Base-by-base conservation (phyloP, 2,113 vertebrate genomes). In the Acrocephalus arundinaceus region DNA sequence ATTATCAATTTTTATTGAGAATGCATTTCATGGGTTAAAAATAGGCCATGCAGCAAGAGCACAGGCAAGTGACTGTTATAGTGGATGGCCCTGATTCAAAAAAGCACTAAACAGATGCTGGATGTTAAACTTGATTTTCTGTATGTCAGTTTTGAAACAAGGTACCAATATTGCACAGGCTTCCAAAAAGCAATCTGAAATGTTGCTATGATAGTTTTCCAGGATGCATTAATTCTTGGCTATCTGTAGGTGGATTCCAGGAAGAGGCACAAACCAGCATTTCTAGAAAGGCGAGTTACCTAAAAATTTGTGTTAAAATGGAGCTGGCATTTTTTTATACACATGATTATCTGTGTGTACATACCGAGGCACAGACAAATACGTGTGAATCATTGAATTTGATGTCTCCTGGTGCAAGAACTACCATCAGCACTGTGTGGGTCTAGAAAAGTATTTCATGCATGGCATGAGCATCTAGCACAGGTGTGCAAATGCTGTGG, bases 171-270 rank as follows among this genome's bases (percentile, higher is more conserved):
- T 78, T 89, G 83, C 92, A 90, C 68, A 94, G 59, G 58, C 89
- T 96, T 95, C 87, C 59, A 89, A 89, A 94, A 41, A 83, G 82
- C 74, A 92, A 67, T 74, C 68, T 93, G 90, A 96, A 92, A 84
- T 65, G 92, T 94, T 96, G 72, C 87, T 95, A 88, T 96, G 92
- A 90, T 85, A 94, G 79, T 94, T 93, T 96, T 96, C 68, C 92
- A 83, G 72, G 85, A 92, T 93, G 83, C 82, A 93, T 91, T 86
- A 77, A 59, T 88, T 93, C 68, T 91, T 94, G 83, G 83, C 76
- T 84, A 62, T 85, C 75, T 87, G 90, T 96, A 88, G 94, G 90
- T 94, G 89, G 85, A 91, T 94, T 94, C 76, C 68, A 94, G 83
- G 88, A 92, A 90, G 68, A 88, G n/a, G 11, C 48, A 77, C 15